Evolutionary conservation across 2,888 invertebrate species (phyloP).

Genomic region (Pediacus dermestoides): DNA sequence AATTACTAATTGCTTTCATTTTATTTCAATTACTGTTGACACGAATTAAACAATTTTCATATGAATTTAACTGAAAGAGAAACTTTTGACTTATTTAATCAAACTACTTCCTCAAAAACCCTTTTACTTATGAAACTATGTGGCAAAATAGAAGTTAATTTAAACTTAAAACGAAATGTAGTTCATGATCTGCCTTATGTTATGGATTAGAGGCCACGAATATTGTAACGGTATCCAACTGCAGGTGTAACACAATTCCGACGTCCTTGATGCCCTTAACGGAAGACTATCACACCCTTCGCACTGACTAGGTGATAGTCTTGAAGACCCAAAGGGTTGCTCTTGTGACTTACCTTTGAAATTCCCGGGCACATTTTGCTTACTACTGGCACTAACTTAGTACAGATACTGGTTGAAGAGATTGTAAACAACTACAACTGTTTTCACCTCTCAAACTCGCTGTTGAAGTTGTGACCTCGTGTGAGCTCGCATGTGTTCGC

Average conservation of each 20-base stretch:
- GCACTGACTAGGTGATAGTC: too few relatives aligned
- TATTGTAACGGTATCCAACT: slow-evolving; percentile 30
- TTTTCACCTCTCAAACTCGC: slow-evolving; percentile 46
- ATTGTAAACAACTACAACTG: slow-evolving; percentile 49
- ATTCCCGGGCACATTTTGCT: slow-evolving; percentile 36
- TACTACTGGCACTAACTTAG: slow-evolving; percentile 19
- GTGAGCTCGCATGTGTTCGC: slow-evolving; percentile 45
- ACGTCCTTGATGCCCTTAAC: slow-evolving; percentile 8
- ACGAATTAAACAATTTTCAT: too few relatives aligned
- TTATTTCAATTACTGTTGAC: too few relatives aligned
- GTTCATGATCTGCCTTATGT: slow-evolving; percentile 25
- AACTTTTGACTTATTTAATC: too few relatives aligned
- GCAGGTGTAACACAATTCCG: slow-evolving; percentile 11
- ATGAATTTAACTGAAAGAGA: too few relatives aligned
- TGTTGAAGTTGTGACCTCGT: slow-evolving; percentile 47
- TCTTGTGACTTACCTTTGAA: slow-evolving; percentile 35
- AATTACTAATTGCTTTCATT: too few relatives aligned
- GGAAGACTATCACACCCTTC: slow-evolving; percentile 6
- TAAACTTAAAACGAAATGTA: slow-evolving; percentile 31
- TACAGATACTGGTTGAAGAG: slow-evolving; percentile 37
- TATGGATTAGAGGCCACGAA: slow-evolving; percentile 28
- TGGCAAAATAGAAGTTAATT: too few relatives aligned
- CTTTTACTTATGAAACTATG: too few relatives aligned
- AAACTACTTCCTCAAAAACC: too few relatives aligned
- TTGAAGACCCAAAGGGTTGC: too few relatives aligned